Conservation (phyloP, 92 coral and sea anemone genomes). For the Phymanthus crucifer region DNA sequence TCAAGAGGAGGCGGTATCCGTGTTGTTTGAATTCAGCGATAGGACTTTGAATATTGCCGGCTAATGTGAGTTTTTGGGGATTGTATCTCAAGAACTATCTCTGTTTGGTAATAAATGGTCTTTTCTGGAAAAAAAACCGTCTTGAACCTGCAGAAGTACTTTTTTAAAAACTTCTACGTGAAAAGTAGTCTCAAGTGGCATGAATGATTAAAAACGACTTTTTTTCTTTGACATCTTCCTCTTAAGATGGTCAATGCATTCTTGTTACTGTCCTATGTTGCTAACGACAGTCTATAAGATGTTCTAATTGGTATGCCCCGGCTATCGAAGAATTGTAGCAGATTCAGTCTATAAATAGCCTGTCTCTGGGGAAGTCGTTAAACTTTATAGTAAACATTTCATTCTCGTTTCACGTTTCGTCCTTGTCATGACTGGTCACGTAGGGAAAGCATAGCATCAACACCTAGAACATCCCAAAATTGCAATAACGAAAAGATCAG, state of each 20-base stretch:
- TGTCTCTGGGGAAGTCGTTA: not conserved
- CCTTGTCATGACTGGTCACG: not conserved
- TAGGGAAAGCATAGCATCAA: not conserved
- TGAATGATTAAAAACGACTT: not conserved
- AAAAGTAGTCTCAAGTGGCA: not conserved
- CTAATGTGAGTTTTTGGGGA: not conserved
- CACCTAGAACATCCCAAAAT: not conserved
- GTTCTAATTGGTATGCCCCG: not conserved
- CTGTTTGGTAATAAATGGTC: not conserved
- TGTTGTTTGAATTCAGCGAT: not conserved
- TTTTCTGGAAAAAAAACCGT: not conserved
- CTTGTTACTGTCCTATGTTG: not conserved
- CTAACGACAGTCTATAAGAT: not conserved
- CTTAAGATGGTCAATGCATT: not conserved
- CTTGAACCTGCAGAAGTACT: not conserved
- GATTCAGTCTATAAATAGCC: not conserved
- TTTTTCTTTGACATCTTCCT: not conserved
- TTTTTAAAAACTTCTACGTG: not conserved
- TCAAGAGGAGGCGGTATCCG: not conserved
- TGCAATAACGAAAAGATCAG: not conserved
- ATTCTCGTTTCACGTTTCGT: not conserved
- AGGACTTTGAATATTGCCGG: not conserved
- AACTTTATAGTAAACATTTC: not conserved
- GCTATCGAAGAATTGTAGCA: not conserved
- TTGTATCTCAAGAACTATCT: not conserved